phyloP scores from a whole-genome alignment of 2,797 vertebrate genomes.

The Hydrophis major region DNA sequence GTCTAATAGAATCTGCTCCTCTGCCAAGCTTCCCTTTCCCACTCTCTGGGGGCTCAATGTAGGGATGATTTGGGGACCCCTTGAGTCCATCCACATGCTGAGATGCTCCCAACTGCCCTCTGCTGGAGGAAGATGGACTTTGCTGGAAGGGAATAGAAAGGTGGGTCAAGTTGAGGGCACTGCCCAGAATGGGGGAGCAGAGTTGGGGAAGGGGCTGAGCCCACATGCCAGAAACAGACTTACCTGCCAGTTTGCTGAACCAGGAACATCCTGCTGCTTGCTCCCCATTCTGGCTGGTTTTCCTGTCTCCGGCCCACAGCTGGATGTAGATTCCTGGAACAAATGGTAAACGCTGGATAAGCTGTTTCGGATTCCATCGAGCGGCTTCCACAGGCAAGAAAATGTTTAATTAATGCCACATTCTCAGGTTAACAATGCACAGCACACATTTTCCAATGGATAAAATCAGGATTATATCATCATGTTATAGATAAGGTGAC shows the following conservation, averaged over 20 bases:
- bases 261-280: background rate
- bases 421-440: background rate
- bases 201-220: background rate
- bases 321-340: slow-evolving; percentile 5
- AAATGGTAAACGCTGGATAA: slow-evolving; percentile 21
- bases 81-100: background rate
- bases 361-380: slow-evolving; percentile 25
- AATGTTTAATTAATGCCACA: background rate
- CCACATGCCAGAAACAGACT: background rate
- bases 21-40: slow-evolving; percentile 40
- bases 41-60: background rate
- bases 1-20: background rate
- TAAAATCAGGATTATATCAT: background rate
- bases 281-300: background rate
- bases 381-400: background rate
- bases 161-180: no score
- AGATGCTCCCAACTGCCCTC: background rate
- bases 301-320: background rate
- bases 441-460: background rate
- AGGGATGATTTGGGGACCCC: background rate
- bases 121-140: background rate
- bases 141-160: background rate
- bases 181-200: background rate
- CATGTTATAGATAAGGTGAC: background rate
- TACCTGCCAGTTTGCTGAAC: background rate